Evolutionary conservation across 2,797 vertebrate species (phyloP).

Genomic region (Fistularia tabacaria): DNA sequence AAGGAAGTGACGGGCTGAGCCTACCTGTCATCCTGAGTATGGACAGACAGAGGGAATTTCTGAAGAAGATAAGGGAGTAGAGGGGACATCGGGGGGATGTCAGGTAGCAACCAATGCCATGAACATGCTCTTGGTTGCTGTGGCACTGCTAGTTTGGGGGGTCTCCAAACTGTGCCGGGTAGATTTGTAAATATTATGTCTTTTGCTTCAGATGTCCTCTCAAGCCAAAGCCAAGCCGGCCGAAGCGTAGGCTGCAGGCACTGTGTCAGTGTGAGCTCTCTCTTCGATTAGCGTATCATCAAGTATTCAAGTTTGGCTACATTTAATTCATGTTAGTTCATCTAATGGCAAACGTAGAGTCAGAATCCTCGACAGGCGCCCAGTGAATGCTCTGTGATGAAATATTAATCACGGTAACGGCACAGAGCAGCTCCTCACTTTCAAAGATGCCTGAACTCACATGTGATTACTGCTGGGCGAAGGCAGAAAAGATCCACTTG

Average conservation of each 20-base stretch:
- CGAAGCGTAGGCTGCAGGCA: conserved; percentile 22
- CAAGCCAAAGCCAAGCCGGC: conserved; percentile 32
- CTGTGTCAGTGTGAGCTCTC: conserved; percentile 29
- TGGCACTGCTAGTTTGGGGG: conserved; percentile 4
- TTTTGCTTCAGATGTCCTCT: conserved; percentile 48
- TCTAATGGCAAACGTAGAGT: conserved; percentile 81
- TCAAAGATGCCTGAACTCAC: conserved; percentile 88
- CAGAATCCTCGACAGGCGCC: conserved; percentile 91
- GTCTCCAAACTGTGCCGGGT: conserved; percentile 25
- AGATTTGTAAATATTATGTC: conserved; percentile 64
- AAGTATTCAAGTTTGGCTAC: conserved; percentile 86
- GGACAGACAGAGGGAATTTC: conserved; percentile 22
- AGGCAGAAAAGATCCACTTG: conserved; percentile 67
- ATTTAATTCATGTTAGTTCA: conserved; percentile 88
- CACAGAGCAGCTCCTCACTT: conserved; percentile 85
- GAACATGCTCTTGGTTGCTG: conserved; percentile 11
- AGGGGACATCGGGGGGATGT: background rate
- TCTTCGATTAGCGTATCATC: conserved; percentile 77
- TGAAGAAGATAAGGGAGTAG: conserved; percentile 6
- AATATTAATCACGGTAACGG: conserved; percentile 96
- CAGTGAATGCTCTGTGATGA: conserved; percentile 95
- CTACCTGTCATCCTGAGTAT: too few relatives aligned
- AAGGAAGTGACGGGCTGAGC: background rate
- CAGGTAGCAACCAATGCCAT: conserved; percentile 13
- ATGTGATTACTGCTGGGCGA: conserved; percentile 86